These are phyloP conservation scores for Sycophaga agraensis DNA, from an alignment of 1,140 invertebrate genomes.

Conservation along the genomic window DNA sequence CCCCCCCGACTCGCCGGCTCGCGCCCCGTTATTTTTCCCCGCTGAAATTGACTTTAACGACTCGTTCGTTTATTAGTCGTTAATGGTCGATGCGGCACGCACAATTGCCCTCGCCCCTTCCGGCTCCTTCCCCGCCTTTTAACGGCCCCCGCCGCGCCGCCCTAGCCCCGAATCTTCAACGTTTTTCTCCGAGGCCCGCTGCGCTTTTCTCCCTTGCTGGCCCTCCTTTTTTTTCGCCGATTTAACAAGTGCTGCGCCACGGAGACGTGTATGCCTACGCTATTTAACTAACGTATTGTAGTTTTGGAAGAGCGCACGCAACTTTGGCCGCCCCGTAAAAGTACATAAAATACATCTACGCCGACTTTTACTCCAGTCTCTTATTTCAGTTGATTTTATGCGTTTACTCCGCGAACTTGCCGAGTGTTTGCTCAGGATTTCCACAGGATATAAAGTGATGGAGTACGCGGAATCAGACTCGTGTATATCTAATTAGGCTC, in stretches of 20 bases:
- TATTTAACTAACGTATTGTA: conserved; percentile 26
- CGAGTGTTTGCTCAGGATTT: conserved; percentile 13
- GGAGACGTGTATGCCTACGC: neutral
- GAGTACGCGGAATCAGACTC: neutral
- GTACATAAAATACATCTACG: conserved; percentile 25
- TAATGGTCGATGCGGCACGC: neutral
- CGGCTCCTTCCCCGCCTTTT: no score
- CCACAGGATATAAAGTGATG: conserved; percentile 15
- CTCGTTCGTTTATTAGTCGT: neutral
- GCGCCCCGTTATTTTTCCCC: neutral
- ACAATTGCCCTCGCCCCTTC: no score
- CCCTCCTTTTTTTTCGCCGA: neutral
- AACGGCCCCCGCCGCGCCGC: no score
- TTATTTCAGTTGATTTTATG: conserved; percentile 32
- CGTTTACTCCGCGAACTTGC: conserved; percentile 20
- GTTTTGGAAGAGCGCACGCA: conserved; percentile 8
- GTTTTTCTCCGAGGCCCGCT: no score
- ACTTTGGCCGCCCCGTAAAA: conserved; percentile 23
- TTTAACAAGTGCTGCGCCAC: neutral
- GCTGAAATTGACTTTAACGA: neutral
- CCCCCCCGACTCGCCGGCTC: no score
- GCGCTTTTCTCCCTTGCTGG: neutral
- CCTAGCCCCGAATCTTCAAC: no score
- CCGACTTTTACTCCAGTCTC: conserved; percentile 27
- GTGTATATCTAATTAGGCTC: conserved; percentile 22